Evolutionary conservation across 1,140 invertebrate genomes (phyloP), one percentile per base, ranked within the genome.

Genomic region (Cyrtorhinus lividipennis): DNA sequence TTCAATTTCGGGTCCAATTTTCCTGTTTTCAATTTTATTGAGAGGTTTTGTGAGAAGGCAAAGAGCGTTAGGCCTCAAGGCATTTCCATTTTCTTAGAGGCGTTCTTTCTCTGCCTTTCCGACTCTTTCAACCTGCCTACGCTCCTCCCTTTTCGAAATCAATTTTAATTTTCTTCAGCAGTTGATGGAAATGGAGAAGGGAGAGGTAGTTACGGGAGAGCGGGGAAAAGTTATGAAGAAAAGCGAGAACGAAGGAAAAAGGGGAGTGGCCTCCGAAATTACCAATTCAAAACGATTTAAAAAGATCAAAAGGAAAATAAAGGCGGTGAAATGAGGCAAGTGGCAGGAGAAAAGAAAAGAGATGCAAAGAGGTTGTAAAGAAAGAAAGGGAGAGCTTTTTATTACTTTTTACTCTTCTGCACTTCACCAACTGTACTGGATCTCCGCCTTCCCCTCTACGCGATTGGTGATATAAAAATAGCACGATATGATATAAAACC

Each of bases 251-350:
- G 38, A n/a, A 44, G 38, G 48, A 53, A 22, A 53, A 53, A 20
- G 48, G 48, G 18, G 48, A 10, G 48, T 10, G 8, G 8, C 48
- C 18, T 20, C 48, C 8, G 18, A 53, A 53, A 53, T 53, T 53
- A 53, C 48, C 48, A 53, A 53, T 53, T 53, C 48, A 53, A 53
- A 53, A 53, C 48, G 48, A 53, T 53, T 53, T 53, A 53, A 53
- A 53, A 53, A 53, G 48, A 53, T 53, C 48, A 53, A 53, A 53
- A 53, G 48, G 48, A 20, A 53, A 53, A 53, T 53, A 53, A 53
- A 53, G 48, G 48, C 10, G 20, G 48, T 53, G 48, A 53, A 53
- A 53, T 53, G 48, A 53, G 48, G 48, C 48, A 53, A 53, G 48
- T 53, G 48, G 48, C 48, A 10, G 48, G 20, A 15, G 38, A n/a